Conservation (phyloP, 2,888 invertebrate species). For the Microchrysa polita region DNA sequence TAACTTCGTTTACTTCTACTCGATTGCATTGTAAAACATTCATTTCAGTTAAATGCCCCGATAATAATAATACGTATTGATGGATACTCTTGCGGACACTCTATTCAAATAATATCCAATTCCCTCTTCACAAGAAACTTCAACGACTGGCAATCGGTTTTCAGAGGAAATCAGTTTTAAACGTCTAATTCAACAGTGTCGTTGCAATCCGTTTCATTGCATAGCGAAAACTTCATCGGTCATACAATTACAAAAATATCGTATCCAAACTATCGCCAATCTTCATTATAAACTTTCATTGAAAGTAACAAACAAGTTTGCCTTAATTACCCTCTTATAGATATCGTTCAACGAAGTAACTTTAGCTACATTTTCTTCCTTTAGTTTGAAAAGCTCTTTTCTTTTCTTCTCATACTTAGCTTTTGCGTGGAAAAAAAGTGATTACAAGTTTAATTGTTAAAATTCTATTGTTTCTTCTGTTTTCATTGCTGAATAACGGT, state of each 20-base stretch:
- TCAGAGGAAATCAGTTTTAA: no score
- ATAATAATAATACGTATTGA: no score
- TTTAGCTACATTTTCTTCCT: not conserved
- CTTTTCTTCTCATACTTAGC: no score
- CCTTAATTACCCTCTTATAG: constrained; percentile 17
- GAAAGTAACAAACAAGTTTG: constrained; percentile 32
- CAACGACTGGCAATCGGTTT: no score
- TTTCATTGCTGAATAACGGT: not conserved
- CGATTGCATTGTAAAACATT: no score
- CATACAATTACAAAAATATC: not conserved
- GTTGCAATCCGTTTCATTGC: not conserved
- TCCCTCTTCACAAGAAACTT: no score
- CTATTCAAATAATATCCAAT: no score
- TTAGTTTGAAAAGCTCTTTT: not conserved
- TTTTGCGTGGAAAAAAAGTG: constrained; percentile 13
- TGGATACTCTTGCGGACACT: no score
- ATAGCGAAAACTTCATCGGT: not conserved
- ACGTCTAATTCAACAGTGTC: no score
- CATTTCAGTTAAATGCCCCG: no score
- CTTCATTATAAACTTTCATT: constrained; percentile 39
- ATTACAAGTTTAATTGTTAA: constrained; percentile 38
- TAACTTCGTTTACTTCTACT: no score
- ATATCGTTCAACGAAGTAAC: constrained; percentile 18
- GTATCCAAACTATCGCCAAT: constrained; percentile 20
- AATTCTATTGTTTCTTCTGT: constrained; percentile 2